A percentile compares a stretch with the other conserved stretches of the same genome.
These are phyloP conservation scores for Microhierax caerulescens DNA, from an alignment of 2,797 vertebrate species.

Conservation along the genomic window DNA sequence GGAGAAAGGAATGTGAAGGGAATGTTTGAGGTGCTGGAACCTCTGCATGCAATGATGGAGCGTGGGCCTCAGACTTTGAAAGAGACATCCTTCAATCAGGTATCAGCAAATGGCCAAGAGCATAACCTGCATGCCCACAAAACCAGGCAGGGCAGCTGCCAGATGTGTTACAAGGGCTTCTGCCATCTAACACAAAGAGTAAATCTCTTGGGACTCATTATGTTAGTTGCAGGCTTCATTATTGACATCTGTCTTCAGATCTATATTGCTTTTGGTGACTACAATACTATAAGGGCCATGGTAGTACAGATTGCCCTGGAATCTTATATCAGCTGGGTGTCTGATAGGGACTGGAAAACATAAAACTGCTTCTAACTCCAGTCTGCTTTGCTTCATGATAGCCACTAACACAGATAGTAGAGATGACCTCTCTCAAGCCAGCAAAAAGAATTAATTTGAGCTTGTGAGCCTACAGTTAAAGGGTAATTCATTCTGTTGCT, in stretches of 20 bases:
- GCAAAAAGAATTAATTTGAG: not conserved
- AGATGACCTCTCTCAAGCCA: not conserved
- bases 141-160: not conserved
- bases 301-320: not conserved
- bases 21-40: constrained; percentile 98
- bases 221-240: not conserved
- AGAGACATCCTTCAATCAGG: constrained; percentile 99
- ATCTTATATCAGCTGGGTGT: not conserved
- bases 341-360: not conserved
- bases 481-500: not conserved
- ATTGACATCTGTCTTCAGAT: not conserved
- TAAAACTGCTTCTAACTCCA: not conserved
- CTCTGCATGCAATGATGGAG: constrained; percentile 99
- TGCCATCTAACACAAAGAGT: not conserved
- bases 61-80: constrained; percentile 97
- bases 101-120: constrained; percentile 9
- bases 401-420: not conserved
- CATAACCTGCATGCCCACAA: not conserved
- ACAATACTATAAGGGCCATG: not conserved
- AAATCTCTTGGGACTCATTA: not conserved
- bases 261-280: not conserved
- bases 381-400: not conserved
- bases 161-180: not conserved
- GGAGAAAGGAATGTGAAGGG: constrained; percentile 98
- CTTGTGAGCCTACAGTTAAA: not conserved